Conservation (phyloP, 2,113 vertebrate species). For the Monarcha castaneiventris region DNA sequence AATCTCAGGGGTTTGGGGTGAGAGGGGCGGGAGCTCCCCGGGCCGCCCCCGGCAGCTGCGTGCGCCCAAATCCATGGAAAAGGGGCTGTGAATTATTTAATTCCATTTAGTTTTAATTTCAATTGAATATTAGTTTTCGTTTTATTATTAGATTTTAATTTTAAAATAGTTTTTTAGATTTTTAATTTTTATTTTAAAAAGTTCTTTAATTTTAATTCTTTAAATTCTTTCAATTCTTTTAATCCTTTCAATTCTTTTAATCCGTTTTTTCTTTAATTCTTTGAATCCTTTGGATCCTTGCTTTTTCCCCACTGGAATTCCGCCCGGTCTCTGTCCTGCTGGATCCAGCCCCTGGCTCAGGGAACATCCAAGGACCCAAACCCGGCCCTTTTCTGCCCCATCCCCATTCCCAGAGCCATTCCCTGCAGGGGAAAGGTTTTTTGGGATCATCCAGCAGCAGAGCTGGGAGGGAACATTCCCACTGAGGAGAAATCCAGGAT, state of each 20-base stretch:
- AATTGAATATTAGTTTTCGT: too few species aligned
- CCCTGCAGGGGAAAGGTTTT: not conserved
- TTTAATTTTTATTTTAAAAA: not conserved
- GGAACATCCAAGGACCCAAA: not conserved
- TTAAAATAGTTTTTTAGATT: not conserved
- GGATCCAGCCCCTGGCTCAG: not conserved
- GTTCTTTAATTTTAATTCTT: too few species aligned
- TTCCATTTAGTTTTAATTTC: not conserved
- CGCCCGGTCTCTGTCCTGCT: not conserved
- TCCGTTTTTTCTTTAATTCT: accelerated
- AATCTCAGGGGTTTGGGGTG: accelerated
- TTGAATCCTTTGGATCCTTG: not conserved
- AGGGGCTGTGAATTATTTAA: accelerated
- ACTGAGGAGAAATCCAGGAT: not conserved
- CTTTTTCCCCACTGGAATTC: not conserved
- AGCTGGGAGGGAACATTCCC: not conserved
- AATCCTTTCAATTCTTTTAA: not conserved
- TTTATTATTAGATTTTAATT: not conserved
- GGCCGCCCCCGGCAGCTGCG: not conserved
- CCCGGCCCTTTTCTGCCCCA: not conserved
- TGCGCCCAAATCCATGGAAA: not conserved
- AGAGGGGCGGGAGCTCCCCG: accelerated
- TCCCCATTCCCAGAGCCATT: not conserved
- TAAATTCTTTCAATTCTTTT: not conserved
- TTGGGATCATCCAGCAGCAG: not conserved